Conservation (phyloP, 2,113 vertebrate genomes). For the Hemiscyllium ocellatum region DNA sequence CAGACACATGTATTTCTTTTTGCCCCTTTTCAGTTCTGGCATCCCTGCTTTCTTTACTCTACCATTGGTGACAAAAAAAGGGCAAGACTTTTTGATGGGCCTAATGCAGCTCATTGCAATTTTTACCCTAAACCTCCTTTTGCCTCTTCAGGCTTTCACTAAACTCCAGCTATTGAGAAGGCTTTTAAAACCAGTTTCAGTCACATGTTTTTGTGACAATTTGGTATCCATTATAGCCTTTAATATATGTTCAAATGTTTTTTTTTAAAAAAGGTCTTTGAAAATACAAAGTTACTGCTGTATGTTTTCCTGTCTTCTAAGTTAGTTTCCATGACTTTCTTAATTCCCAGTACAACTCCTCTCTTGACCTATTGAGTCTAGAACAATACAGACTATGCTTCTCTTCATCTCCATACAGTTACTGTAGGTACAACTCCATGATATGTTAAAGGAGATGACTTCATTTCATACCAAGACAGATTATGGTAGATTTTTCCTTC, state of each 20-base stretch:
- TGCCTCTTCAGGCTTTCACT: too few species aligned
- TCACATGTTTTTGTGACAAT: neutral
- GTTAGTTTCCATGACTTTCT: neutral
- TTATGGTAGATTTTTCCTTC: neutral
- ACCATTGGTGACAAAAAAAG: neutral
- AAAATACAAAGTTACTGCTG: neutral
- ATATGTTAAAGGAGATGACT: neutral
- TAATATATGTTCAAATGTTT: neutral
- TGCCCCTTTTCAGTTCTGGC: neutral
- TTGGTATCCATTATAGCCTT: neutral
- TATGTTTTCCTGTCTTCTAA: neutral
- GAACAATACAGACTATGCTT: neutral
- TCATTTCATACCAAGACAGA: neutral
- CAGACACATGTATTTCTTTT: neutral
- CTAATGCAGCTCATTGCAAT: neutral
- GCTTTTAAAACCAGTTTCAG: neutral
- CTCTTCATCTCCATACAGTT: neutral
- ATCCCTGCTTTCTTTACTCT: neutral
- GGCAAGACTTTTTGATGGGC: neutral
- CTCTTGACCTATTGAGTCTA: neutral
- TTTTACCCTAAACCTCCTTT: neutral
- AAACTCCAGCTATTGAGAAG: too few species aligned
- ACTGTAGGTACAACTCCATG: neutral
- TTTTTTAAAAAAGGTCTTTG: neutral
- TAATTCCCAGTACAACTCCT: neutral